A percentile compares a stretch with the other conserved stretches of the same genome.
phyloP scores from a whole-genome alignment of 1,140 invertebrate genomes.

The Drosophila sechellia region DNA sequence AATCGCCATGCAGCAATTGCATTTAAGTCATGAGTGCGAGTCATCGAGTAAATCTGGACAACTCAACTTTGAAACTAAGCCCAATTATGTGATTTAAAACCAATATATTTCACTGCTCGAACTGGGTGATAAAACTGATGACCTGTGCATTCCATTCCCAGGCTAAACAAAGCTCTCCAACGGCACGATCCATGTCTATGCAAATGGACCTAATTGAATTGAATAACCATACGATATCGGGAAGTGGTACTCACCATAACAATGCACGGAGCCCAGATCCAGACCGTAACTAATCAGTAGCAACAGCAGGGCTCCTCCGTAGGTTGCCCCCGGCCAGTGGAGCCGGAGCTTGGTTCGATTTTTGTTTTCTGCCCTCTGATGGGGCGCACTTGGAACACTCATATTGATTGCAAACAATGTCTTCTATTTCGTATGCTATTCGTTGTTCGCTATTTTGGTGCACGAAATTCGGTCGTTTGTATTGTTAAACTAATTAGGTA shows the following conservation, averaged over 20 bases:
- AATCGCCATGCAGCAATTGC: not conserved
- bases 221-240: constrained; percentile 37
- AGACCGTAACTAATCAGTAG: constrained; percentile 69
- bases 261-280: constrained; percentile 66
- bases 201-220: constrained; percentile 68
- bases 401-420: constrained; percentile 69
- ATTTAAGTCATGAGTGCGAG: not conserved
- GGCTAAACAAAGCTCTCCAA: not conserved
- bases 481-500: constrained; percentile 77
- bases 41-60: too few relatives aligned
- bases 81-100: too few relatives aligned
- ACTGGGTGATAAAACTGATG: too few relatives aligned
- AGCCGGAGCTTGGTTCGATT: constrained; percentile 25
- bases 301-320: constrained; percentile 44
- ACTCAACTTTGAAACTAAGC: too few relatives aligned
- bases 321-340: constrained; percentile 29
- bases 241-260: constrained; percentile 68
- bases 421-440: constrained; percentile 28
- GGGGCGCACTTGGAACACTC: constrained; percentile 74
- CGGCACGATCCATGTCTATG: constrained; percentile 27
- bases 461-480: constrained; percentile 49
- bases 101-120: too few relatives aligned
- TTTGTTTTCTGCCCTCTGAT: constrained; percentile 59
- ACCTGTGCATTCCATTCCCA: not conserved
- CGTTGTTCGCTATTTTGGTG: constrained; percentile 52